Evolutionary conservation across 2,797 vertebrate species (phyloP), one percentile per base, ranked within the genome.

Genomic region (Lates japonicus): DNA sequence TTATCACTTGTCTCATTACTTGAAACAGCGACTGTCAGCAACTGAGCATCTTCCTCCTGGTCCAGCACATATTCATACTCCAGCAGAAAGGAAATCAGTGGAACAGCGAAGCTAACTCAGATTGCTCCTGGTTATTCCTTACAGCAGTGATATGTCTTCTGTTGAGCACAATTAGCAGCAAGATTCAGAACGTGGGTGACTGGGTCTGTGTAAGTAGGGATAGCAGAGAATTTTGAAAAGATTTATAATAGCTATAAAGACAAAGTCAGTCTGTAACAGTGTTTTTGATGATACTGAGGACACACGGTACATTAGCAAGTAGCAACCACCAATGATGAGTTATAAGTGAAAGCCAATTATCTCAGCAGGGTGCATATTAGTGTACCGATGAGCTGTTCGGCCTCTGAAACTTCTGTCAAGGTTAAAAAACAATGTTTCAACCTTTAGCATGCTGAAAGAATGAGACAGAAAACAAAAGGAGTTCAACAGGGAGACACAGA

Each of bases 1-100:
- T 89, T 92, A 87, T 93, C 88, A 87, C 88, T 86, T 77, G 90
- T 89, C 89, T 89, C 84, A 89, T 92, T 89, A 92, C 76, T 87
- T 82, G 85, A 92, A 93, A 91, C 84, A 85, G 86, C 66, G 62
- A 81, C 87, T 86, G 86, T 90, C 91, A 90, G 90, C 87, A 89
- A 49, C 73, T 68, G 87, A 33, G 87, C 86, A 52, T 88, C 85
- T 83, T 88, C 74, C 80, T 84, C 80, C 66, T 71, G 87, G 70
- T 90, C 83, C 78, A 69, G 75, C 62, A 85, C 78, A 62, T 75
- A 82, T 80, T 70, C 82, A 74, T 42, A 80, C 83, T 76, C 83
- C 62, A 78, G 86, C 88, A 74, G 63, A 81, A 69, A 84, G 83
- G 63, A 80, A 84, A 86, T 89, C 80, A 87, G 79, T 60, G 76